Evolutionary conservation across 2,888 invertebrate genomes (phyloP).

Genomic region (Eucriotettix oculatus): DNA sequence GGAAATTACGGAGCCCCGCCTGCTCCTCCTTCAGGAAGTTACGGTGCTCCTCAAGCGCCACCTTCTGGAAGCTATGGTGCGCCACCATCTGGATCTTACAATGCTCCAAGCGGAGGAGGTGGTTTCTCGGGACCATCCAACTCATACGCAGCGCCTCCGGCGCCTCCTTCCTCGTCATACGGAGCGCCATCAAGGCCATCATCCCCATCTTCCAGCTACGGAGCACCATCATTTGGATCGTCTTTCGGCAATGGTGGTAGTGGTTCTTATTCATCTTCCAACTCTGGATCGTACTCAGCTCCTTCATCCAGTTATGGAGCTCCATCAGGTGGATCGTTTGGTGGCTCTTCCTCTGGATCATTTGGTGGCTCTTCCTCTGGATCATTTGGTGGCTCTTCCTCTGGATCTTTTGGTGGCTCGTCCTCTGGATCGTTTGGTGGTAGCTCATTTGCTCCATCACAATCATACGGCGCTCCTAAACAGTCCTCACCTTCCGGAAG

Average conservation of each 20-base stretch:
- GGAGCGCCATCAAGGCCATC: not conserved
- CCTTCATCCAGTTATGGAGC: slow-evolving; percentile 14
- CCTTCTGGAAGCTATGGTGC: slow-evolving; percentile 16
- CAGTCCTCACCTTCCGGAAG: slow-evolving; percentile 18
- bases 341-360: slow-evolving; percentile 12
- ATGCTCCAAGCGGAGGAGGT: slow-evolving; percentile 8
- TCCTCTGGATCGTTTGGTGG: slow-evolving; percentile 9
- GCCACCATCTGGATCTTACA: slow-evolving; percentile 5
- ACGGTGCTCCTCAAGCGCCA: slow-evolving; percentile 26
- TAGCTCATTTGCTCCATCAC: too few relatives aligned
- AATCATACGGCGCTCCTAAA: too few relatives aligned
- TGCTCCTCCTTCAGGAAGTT: slow-evolving; percentile 21
- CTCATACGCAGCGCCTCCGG: slow-evolving; percentile 20
- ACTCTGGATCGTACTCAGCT: slow-evolving; percentile 23
- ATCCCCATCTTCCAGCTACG: slow-evolving; percentile 23
- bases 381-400: slow-evolving; percentile 1
- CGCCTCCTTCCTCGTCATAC: slow-evolving; percentile 3
- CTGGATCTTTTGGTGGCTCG: slow-evolving; percentile 12
- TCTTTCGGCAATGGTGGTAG: slow-evolving; percentile 2
- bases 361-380: slow-evolving; percentile 8
- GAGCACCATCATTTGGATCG: slow-evolving; percentile 19
- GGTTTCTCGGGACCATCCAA: slow-evolving; percentile 20
- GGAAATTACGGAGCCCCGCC: too few relatives aligned
- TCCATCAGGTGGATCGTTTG: slow-evolving; percentile 4
- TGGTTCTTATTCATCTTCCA: slow-evolving; percentile 18